Conservation (phyloP, 2,797 vertebrate species). For the Sebastes dallii region DNA sequence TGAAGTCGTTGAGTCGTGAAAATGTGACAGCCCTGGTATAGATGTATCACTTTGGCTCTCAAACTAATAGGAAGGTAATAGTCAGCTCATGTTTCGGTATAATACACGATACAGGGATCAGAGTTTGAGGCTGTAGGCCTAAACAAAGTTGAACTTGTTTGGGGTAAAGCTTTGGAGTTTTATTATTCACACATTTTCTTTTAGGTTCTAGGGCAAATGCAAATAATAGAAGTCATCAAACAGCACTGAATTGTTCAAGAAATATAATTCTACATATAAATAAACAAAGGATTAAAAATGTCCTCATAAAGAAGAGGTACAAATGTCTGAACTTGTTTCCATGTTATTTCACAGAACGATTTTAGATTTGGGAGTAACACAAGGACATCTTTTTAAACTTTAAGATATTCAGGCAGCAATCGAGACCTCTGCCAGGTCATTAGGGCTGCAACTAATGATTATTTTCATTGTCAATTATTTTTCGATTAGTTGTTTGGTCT, state of each 20-base stretch:
- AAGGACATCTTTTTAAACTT: neutral
- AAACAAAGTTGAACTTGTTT: neutral
- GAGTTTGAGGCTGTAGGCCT: neutral
- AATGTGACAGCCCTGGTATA: neutral
- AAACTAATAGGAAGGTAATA: neutral
- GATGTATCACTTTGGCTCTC: neutral
- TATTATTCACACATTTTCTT: neutral
- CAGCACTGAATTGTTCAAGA: neutral
- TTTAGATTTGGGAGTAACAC: neutral
- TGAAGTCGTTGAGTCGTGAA: neutral
- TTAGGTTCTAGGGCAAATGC: neutral
- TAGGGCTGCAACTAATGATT: too few species aligned
- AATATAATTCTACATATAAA: neutral
- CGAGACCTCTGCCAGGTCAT: neutral
- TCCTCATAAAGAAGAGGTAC: neutral
- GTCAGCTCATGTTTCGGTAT: neutral
- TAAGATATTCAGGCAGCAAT: neutral
- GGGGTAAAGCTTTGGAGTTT: neutral
- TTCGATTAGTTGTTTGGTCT: too few species aligned
- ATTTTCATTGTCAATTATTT: too few species aligned
- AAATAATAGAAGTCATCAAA: neutral
- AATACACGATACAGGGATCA: neutral
- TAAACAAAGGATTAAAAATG: neutral
- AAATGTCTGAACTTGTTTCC: neutral
- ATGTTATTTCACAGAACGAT: neutral